Evolutionary conservation across 2,888 invertebrate species (phyloP), one percentile per base, ranked within the genome.

Genomic region (Poecilobothrus nobilitatus): DNA sequence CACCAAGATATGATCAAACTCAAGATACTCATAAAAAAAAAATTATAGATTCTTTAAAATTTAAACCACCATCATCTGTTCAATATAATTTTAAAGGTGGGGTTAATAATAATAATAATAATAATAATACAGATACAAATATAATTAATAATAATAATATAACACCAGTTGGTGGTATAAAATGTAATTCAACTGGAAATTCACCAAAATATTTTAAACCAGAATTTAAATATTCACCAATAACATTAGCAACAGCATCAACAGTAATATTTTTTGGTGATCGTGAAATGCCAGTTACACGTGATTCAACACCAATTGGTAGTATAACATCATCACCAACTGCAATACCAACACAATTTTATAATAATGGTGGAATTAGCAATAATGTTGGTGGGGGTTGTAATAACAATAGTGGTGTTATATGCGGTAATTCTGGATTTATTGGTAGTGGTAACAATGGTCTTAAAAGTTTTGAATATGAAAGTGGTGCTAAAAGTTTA

Each of bases 281-380:
- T 69, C 76, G 75, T 69, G 79, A 81, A 72, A 76, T 77, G 76
- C 78, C 78, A 22, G 76, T 78, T 63, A 76, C 78, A 18, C 73
- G 74, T 18, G 73, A 75, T 68, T 65, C 70, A 41, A 67, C 69
- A 53, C 61, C 69, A 33, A 65, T 65, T 20, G n/a, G 21, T 66
- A 62, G n/a, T 63, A 66, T 61, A 34, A 67, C 44, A 22, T 20
- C 64, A 66, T 66, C 66, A 66, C 53, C 66, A 66, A 41, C 66
- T n/a, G 21, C 66, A 6, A 44, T 53, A 34, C 18, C 34, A 34
- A 33, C 69, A 67, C 63, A 67, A 70, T 67, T 20, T 66, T 71
- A 61, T 68, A 70, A 22, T 63, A 27, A 12, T 27, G 18, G 27
- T 63, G 63, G 53, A 18, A 21, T 37, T 62, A 20, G 62, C n/a